Evolutionary conservation across 2,888 invertebrate genomes (phyloP).

Genomic region (Leptodirus hochenwartii): DNA sequence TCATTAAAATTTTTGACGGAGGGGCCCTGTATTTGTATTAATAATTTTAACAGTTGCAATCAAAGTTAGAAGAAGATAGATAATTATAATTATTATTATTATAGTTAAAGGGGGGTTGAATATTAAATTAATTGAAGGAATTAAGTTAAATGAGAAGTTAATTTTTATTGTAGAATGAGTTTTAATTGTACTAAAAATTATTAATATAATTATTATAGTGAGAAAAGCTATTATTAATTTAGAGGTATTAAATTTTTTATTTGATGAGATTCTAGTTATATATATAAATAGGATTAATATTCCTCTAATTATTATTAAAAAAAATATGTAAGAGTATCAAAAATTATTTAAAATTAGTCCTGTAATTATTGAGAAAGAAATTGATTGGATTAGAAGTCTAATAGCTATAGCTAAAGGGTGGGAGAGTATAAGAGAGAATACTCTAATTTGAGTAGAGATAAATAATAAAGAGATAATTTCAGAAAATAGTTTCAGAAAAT

Average conservation of each 20-base stretch:
- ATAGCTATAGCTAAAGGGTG: constrained; percentile 36
- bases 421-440: too few species aligned
- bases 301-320: constrained; percentile 42
- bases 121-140: constrained; percentile 36
- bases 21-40: constrained; percentile 33
- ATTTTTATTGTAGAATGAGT: too few species aligned
- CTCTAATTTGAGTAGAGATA: constrained; percentile 27
- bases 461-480: constrained; percentile 22
- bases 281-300: constrained; percentile 47
- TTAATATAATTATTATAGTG: constrained; percentile 15
- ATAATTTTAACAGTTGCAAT: constrained; percentile 39
- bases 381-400: constrained; percentile 33
- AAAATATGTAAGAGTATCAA: constrained; percentile 43
- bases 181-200: too few species aligned
- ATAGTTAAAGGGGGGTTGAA: constrained; percentile 32
- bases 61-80: constrained; percentile 40
- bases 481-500: constrained; percentile 31
- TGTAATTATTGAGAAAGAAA: constrained; percentile 29
- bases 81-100: constrained; percentile 33
- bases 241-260: constrained; percentile 33
- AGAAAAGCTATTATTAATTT: constrained; percentile 14
- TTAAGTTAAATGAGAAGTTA: too few species aligned
- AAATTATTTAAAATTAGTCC: constrained; percentile 31
- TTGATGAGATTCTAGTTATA: constrained; percentile 39
- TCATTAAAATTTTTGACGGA: constrained; percentile 33